Evolutionary conservation across 2,888 invertebrate species (phyloP), one percentile per base, ranked within the genome.

Genomic region (Rhyacophila evoluta): DNA sequence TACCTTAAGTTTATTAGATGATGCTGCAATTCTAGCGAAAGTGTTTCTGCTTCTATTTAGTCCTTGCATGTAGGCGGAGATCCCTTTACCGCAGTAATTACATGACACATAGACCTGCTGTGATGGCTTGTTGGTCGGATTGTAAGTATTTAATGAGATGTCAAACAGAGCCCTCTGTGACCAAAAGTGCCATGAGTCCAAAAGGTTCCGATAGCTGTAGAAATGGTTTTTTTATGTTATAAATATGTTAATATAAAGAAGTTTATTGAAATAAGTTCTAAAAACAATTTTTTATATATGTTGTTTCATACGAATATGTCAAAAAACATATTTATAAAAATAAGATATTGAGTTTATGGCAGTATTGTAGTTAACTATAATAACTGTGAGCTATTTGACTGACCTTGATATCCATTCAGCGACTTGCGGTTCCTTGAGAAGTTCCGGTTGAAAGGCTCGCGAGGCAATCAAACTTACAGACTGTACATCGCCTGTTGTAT

Each of bases 21-120:
- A 92, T 81, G 92, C 92, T 80, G 93, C 93, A 83, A 93, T 88
- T 82, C 94, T 86, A 73, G 91, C 89, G 84, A 91, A 90, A 27
- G 91, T 90, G 76, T 87, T 91, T 76, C 91, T 87, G 67, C 91
- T 91, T 83, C 93, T 89, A 83, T 90, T 91, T 82, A 90, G 89
- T n/a, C 93, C 93, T 83, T 94, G 92, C 87, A 95, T 91, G 71
- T 91, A 92, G 81, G 95, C 94, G 0, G 95, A 95, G 83, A 98
- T 95, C 81, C 95, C 95, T 89, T 98, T 98, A 73, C 97, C 96
- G 89, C 98, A 98, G 89, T 97, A 98, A 85, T 96, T 97, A 88
- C 98, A 98, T 3, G 96, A 94, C 77, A 98, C 93, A 85, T 93
- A 95, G 37, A 96, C 94, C 12, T 92, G 92, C 83, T 92, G 92